phyloP scores from a whole-genome alignment of 1,140 invertebrate genomes.

The Parasteatoda tepidariorum region DNA sequence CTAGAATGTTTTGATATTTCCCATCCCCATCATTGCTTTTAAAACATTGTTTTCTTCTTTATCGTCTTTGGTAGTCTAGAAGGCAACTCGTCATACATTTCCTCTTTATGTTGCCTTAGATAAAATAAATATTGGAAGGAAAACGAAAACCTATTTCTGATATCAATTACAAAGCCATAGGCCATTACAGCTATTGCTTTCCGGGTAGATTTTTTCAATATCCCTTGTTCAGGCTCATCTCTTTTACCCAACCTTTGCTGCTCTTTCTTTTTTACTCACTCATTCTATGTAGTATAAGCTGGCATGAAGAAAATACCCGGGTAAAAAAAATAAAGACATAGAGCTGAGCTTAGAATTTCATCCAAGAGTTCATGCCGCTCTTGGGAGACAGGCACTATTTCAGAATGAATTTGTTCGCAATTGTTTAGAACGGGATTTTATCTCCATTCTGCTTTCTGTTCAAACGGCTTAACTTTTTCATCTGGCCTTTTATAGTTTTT shows the following conservation, averaged over 20 bases:
- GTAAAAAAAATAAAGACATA: neutral
- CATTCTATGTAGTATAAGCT: neutral
- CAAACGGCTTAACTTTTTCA: too few species aligned
- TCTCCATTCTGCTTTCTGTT: too few species aligned
- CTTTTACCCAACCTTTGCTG: neutral
- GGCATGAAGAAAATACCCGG: conserved; percentile 14
- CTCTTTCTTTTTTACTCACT: neutral
- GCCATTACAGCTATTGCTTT: conserved; percentile 58
- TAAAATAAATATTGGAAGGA: conserved; percentile 41
- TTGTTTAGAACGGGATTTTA: too few species aligned
- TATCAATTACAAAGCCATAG: conserved; percentile 60
- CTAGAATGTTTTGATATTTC: too few species aligned
- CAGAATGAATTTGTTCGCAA: conserved; percentile 47
- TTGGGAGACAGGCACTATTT: conserved; percentile 12
- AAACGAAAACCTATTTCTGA: neutral
- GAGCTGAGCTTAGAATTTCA: conserved; percentile 42
- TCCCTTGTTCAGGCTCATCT: neutral
- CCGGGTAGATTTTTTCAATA: conserved; percentile 19
- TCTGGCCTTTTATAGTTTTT: too few species aligned
- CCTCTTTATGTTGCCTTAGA: conserved; percentile 13
- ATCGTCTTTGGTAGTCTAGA: neutral
- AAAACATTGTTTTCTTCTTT: neutral
- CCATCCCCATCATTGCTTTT: too few species aligned
- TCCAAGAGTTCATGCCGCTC: neutral
- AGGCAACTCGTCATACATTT: conserved; percentile 15